Evolutionary conservation across 2,888 invertebrate species (phyloP), one percentile per base, ranked within the genome.

Genomic region (Archips crataeganus): DNA sequence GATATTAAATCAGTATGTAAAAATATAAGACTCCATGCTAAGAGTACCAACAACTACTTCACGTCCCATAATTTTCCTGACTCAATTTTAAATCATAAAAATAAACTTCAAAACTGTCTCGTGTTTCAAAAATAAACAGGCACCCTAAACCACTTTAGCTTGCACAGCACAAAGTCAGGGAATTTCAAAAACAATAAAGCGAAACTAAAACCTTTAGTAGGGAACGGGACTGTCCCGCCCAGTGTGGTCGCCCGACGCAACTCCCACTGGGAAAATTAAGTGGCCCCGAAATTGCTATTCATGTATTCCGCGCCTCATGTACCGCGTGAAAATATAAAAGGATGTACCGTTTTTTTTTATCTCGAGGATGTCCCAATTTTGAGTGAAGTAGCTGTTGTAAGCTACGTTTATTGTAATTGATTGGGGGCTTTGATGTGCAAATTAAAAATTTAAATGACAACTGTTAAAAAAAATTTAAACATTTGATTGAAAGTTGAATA

Each of bases 231-330:
- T 62, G 75, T 64, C 76, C 76, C 76, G 61, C 74, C 75, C 67
- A 59, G 66, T 70, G 70, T 75, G 75, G 75, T 67, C 72, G 68
- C 68, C 65, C 74, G 64, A 76, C 70, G 75, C 59, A 74, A 75
- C 79, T 78, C 80, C 79, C 77, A 71, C 76, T 47, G 79, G 78
- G 74, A 65, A 78, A 80, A 81, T 81, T 81, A 81, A 81, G 78
- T 77, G 77, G 76, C 75, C 76, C 75, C 75, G 69, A 76, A 79
- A 80, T 81, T 80, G 80, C 77, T 81, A 81, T 81, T 81, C 81
- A 81, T 81, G 78, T 78, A 80, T 79, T 80, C 80, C 73, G 71
- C 70, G 77, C 67, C 76, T 79, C 78, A 71, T 77, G 78, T 76
- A 72, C 67, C 76, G 75, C 68, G 75, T 75, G 76, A 75, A 75